phyloP scores from a whole-genome alignment of 2,888 invertebrate species.

The Andrena hattorfiana region DNA sequence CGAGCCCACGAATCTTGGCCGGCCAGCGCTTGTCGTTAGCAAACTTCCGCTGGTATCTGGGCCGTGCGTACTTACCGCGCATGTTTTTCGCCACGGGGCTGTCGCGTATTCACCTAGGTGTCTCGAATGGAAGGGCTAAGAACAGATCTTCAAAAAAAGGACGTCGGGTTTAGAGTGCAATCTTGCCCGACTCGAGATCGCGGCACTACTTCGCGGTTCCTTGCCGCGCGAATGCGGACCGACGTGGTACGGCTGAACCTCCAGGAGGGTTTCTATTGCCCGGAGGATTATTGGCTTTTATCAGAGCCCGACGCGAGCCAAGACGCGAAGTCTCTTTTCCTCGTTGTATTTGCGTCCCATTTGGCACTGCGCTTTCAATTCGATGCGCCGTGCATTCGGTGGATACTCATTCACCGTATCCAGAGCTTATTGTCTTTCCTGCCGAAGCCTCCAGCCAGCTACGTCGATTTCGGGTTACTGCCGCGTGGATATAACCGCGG shows the following conservation, averaged over 20 bases:
- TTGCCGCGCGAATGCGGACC: neutral
- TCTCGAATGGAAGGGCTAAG: neutral
- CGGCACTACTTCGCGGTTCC: neutral
- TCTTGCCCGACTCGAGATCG: neutral
- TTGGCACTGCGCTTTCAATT: conserved; percentile 80
- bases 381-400: conserved; percentile 72
- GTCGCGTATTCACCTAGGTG: neutral
- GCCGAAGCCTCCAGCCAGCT: conserved; percentile 27
- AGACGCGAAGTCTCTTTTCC: conserved; percentile 68
- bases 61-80: neutral
- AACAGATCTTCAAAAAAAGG: neutral
- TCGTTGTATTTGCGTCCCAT: conserved; percentile 81
- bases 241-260: conserved; percentile 23
- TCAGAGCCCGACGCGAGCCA: conserved; percentile 78
- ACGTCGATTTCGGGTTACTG: conserved; percentile 67
- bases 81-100: neutral
- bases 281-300: conserved; percentile 81
- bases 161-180: neutral
- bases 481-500: conserved; percentile 41
- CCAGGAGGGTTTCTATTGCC: conserved; percentile 73
- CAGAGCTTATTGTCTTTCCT: conserved; percentile 77
- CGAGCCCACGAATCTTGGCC: conserved; percentile 6
- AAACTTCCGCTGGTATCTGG: neutral
- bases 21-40: neutral
- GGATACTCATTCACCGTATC: conserved; percentile 70